phyloP scores from a whole-genome alignment of 2,888 invertebrate species.

The Odontomyia ornata region DNA sequence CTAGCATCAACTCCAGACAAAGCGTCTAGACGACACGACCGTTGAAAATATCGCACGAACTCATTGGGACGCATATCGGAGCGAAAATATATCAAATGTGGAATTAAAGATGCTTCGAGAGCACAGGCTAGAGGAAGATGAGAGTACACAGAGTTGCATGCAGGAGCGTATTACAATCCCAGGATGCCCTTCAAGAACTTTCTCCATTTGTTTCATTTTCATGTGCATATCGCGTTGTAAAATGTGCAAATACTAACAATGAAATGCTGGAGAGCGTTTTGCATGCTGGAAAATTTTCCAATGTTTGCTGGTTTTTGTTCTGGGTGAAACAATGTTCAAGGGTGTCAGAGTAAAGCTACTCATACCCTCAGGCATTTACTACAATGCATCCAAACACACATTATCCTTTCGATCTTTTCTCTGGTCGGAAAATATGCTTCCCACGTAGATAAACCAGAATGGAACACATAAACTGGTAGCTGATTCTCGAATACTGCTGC shows the following conservation, averaged over 20 bases:
- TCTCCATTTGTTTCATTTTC: background rate
- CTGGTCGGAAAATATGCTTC: too few relatives aligned
- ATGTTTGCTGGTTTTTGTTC: background rate
- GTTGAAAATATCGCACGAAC: constrained; percentile 11
- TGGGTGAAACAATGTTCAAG: constrained; percentile 5
- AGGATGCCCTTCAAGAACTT: constrained; percentile 28
- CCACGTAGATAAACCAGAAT: constrained; percentile 5
- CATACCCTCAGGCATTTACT: background rate
- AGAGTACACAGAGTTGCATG: too few relatives aligned
- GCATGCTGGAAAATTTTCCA: background rate
- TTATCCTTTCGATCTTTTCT: background rate
- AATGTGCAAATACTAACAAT: too few relatives aligned
- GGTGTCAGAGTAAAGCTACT: constrained; percentile 23
- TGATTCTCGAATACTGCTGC: background rate
- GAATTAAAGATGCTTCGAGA: background rate
- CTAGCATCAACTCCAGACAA: background rate
- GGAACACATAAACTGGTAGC: constrained; percentile 12
- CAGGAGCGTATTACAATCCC: background rate
- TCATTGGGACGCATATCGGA: background rate
- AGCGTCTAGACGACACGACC: constrained; percentile 31
- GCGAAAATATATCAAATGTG: background rate
- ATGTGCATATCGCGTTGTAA: constrained; percentile 14
- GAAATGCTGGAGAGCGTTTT: too few relatives aligned
- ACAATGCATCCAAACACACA: background rate
- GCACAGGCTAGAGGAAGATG: background rate